Percentiles rank a stretch among this genome's conserved stretches.
phyloP scores from a whole-genome alignment of 30 jellyfish, hydroid and myxozoan species.

The Cassiopea andromeda region DNA sequence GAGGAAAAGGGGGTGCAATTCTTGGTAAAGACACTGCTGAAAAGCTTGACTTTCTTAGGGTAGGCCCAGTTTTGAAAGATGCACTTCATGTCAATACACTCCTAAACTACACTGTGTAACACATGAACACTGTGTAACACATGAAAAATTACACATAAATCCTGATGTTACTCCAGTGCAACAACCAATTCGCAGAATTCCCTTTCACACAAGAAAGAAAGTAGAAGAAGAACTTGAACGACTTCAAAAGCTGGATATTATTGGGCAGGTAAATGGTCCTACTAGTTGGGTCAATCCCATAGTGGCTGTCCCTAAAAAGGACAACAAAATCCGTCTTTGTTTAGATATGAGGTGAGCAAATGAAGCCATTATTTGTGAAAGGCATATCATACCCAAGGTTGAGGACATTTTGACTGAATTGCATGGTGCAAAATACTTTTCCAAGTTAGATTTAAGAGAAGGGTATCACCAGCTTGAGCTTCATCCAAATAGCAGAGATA shows the following conservation, averaged over 20 bases:
- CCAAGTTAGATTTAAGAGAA: slow-evolving; percentile 37
- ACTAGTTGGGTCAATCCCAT: slow-evolving; percentile 16
- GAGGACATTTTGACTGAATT: slow-evolving; percentile 42
- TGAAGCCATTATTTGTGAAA: slow-evolving; percentile 26
- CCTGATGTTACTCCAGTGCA: slow-evolving; percentile 26
- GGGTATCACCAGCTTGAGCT: too few species aligned
- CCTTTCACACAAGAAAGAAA: slow-evolving; percentile 24
- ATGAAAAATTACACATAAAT: slow-evolving; percentile 19
- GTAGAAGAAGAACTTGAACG: slow-evolving; percentile 16
- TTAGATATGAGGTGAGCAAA: slow-evolving; percentile 59
- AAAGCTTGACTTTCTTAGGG: not conserved
- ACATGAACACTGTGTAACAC: not conserved
- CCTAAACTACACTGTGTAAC: not conserved
- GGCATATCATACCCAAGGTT: slow-evolving; percentile 44
- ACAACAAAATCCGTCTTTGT: slow-evolving; percentile 30
- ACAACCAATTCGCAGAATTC: slow-evolving; percentile 17
- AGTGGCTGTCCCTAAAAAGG: slow-evolving; percentile 35
- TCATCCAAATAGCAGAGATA: slow-evolving; percentile 37
- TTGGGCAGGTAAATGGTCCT: not conserved
- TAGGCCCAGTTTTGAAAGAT: not conserved
- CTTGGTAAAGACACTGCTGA: not conserved
- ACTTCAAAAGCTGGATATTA: not conserved
- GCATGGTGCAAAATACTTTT: slow-evolving; percentile 38
- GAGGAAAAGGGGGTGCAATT: not conserved
- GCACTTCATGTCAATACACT: not conserved